phyloP scores from a whole-genome alignment of 2,113 vertebrate species.

The Oreochromis tanganicae region DNA sequence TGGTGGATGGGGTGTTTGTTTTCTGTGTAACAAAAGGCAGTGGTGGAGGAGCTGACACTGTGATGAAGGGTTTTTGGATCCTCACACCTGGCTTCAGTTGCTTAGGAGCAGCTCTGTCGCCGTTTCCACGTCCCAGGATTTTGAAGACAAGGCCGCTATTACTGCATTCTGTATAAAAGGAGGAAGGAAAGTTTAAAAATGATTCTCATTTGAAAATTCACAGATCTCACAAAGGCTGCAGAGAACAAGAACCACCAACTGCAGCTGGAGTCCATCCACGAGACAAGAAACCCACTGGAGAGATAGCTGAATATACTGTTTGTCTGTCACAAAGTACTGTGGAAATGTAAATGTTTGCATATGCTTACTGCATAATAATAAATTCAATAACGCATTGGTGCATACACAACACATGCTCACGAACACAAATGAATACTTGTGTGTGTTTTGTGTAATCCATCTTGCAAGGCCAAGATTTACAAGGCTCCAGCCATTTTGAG shows the following conservation, averaged over 20 bases:
- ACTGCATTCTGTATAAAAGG: constrained; percentile 87
- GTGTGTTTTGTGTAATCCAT: neutral
- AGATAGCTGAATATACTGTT: neutral
- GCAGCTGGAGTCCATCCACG: neutral
- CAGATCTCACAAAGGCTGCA: neutral
- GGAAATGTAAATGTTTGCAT: neutral
- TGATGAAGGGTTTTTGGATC: constrained; percentile 46
- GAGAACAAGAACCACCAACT: neutral
- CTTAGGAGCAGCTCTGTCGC: constrained; percentile 97
- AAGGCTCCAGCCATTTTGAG: neutral
- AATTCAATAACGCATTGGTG: neutral
- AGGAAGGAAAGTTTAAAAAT: neutral
- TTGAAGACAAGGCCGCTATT: constrained; percentile 99
- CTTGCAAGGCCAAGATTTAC: neutral
- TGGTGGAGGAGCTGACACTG: constrained; percentile 72
- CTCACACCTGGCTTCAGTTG: constrained; percentile 83
- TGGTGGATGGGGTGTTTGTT: neutral
- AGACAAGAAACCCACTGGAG: neutral
- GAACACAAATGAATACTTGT: neutral
- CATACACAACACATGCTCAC: neutral
- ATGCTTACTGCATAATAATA: neutral
- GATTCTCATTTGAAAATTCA: neutral
- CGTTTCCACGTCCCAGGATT: constrained; percentile 98
- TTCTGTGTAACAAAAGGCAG: constrained; percentile 53
- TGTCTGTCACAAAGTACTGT: neutral